Base-by-base conservation (phyloP, 2,888 invertebrate genomes). In the Drosophila incognita region DNA sequence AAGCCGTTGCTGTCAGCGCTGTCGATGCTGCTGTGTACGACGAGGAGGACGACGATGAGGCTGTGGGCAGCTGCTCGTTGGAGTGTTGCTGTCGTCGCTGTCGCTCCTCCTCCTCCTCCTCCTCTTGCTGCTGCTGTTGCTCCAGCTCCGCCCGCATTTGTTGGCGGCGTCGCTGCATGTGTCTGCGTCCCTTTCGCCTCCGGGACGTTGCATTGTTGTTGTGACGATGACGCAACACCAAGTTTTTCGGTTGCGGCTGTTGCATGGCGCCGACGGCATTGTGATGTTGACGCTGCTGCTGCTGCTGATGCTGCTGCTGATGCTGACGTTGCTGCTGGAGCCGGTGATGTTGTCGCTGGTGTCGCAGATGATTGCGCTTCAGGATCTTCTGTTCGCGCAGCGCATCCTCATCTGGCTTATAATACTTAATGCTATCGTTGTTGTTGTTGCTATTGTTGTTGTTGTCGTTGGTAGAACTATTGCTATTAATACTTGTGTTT, bases 151-250 rank as follows among this genome's bases (percentile, higher is more conserved):
- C 69, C 29, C 54, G 64, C 70, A 58, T 67, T 64, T 80, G 78
- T 40, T 87, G 71, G 15, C 69, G 78, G 8, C 65, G 82, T 36
- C 81, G 72, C 56, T 83, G 74, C 65, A 69, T 35, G 49, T 75
- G 85, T 24, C 74, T 74, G 1, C 78, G 81, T 0, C 77, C 83
- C 0, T 69, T 71, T 0, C 31, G 71, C 58, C 88, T 80, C 73
- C 81, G 33, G 38, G 79, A 10, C 31, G 90, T 91, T 62, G 88
- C 88, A 70, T 91, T 91, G 76, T 46, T 24, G 46, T 89, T 83
- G 70, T 92, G 91, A 79, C 92, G 91, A 73, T 91, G 92, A 53
- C 92, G 90, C 68, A 91, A 82, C 54, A 63, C 71, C 70, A 92
- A 68, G 38, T 91, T 92, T 71, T 92, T 92, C 18, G 88, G 89